A percentile compares a stretch with the other conserved stretches of the same genome.
Conservation (phyloP, 2,888 invertebrate species). For the Sinelater perroti region DNA sequence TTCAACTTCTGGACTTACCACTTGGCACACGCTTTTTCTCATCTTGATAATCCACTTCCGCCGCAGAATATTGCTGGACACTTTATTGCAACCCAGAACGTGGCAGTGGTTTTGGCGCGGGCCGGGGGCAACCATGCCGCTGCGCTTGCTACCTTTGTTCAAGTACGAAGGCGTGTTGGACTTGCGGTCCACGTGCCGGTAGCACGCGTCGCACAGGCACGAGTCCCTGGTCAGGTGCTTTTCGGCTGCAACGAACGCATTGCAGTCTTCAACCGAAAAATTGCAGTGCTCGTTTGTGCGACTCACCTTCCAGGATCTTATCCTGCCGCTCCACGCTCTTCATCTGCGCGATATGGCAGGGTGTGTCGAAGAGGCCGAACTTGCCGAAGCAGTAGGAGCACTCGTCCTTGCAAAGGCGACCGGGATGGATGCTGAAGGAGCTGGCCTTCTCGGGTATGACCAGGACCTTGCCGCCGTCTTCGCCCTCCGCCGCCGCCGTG, state of each 20-base stretch:
- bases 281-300: no score
- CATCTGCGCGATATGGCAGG: slow-evolving; percentile 87
- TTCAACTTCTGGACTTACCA: no score
- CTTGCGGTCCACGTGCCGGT: slow-evolving; percentile 84
- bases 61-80: slow-evolving; percentile 71
- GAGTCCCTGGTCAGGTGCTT: slow-evolving; percentile 84
- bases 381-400: slow-evolving; percentile 89
- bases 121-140: slow-evolving; percentile 56
- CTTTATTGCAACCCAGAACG: slow-evolving; percentile 69
- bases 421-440: slow-evolving; percentile 87
- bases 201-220: slow-evolving; percentile 88
- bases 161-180: slow-evolving; percentile 77
- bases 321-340: slow-evolving; percentile 83
- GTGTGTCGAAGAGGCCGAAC: slow-evolving; percentile 86
- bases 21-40: slow-evolving; percentile 72
- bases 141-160: slow-evolving; percentile 59
- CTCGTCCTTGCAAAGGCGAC: slow-evolving; percentile 81
- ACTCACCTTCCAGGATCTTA: slow-evolving; percentile 78
- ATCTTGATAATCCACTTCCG: slow-evolving; percentile 79
- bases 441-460: slow-evolving; percentile 90
- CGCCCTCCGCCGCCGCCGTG: slow-evolving; percentile 53
- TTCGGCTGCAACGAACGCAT: slow-evolving; percentile 67
- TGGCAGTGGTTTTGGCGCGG: slow-evolving; percentile 66
- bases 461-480: slow-evolving; percentile 66
- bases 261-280: no score